Evolutionary conservation across 2,113 vertebrate species (phyloP).

Genomic region (Notechis scutatus): DNA sequence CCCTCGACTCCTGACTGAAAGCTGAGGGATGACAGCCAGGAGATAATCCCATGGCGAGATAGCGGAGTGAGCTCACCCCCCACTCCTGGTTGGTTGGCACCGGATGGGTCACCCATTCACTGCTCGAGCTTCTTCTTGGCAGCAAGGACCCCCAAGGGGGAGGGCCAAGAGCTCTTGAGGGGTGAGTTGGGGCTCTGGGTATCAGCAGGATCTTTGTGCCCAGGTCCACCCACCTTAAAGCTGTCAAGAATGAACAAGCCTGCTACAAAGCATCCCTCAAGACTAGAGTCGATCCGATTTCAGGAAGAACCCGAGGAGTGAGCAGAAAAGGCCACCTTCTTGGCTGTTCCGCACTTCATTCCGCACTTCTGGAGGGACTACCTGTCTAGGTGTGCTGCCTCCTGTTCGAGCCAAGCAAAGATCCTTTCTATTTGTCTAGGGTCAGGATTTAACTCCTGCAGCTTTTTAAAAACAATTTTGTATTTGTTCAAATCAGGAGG

Average conservation of each 20-base stretch:
- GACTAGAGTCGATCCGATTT: not conserved
- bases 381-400: not conserved
- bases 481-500: not conserved
- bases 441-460: not conserved
- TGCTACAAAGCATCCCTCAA: not conserved
- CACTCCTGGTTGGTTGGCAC: not conserved
- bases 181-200: not conserved
- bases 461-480: not conserved
- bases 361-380: not conserved
- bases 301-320: not conserved
- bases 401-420: not conserved
- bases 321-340: not conserved
- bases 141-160: not conserved
- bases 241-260: not conserved
- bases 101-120: not conserved
- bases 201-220: not conserved
- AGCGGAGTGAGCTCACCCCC: not conserved
- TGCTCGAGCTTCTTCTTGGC: not conserved
- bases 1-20: not conserved
- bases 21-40: not conserved
- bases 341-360: not conserved
- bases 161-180: not conserved
- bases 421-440: not conserved
- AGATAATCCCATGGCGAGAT: not conserved
- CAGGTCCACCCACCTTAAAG: not conserved